Conservation (phyloP, 2,113 vertebrate genomes). For the Oncorhynchus masou region DNA sequence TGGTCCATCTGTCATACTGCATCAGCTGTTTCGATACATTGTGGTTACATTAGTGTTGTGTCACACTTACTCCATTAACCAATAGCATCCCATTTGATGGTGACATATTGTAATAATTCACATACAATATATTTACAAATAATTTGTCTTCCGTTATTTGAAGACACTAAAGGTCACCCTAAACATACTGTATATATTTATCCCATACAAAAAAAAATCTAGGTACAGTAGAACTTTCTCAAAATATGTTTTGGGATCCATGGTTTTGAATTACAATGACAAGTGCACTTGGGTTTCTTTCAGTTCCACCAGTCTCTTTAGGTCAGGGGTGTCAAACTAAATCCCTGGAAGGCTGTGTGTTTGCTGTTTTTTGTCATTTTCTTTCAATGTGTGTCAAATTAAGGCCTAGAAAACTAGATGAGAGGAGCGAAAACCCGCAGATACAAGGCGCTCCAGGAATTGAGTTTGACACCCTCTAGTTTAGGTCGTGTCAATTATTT, state of each 20-base stretch:
- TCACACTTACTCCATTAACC: background rate
- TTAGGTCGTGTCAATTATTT: no score
- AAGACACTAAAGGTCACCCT: constrained; percentile 2
- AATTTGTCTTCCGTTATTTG: constrained; percentile 3
- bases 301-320: no score
- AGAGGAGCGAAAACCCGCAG: no score
- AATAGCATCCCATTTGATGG: background rate
- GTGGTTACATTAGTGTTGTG: background rate
- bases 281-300: no score
- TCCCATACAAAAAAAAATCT: no score
- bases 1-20: constrained; percentile 31
- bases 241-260: background rate
- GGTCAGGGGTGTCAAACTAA: no score
- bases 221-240: background rate
- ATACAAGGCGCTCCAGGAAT: no score
- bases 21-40: constrained; percentile 18
- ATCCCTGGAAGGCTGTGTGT: no score
- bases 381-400: background rate
- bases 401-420: no score
- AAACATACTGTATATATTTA: background rate
- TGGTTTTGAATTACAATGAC: no score
- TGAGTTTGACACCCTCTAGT: no score
- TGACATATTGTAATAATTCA: background rate
- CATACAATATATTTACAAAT: background rate
- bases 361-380: no score